Base-by-base conservation (phyloP, 2,113 vertebrate species). In the Trichechus manatus region DNA sequence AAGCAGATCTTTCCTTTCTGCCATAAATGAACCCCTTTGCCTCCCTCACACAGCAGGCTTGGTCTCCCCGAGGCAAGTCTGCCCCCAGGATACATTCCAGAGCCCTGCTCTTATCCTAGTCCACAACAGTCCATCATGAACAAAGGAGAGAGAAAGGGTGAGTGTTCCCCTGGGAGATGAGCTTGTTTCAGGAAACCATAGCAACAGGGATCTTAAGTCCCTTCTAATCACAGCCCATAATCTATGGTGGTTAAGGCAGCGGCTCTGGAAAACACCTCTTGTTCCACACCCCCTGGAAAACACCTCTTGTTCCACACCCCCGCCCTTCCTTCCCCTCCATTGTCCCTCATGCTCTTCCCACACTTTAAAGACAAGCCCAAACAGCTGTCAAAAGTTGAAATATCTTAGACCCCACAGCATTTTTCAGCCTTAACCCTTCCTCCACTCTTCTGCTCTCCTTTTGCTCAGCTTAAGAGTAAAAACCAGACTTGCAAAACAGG, bases 101-200 rank as follows among this genome's bases (percentile, higher is more conserved):
- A 74, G 53, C 85, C 33, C 53, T 13, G 29, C 36, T 68, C 25
- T 44, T n/a, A 23, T 47, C 85, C 61, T 9, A 25, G 29, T 27
- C n/a, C 44, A 72, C 59, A 56, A 47, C 22, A 31, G 63, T 39
- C 89, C 75, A 11, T 59, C 44, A 6, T 29, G 39, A 63, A 77
- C 79, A 68, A 63, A 53, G 56, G n/a, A 61, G 11, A 56, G 13
- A 77, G 61, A 79, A 93, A 91, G 81, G 66, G 25, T 8, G 61
- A 25, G 39, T 56, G 29, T 72, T 85, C 68, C 87, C 74, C 72
- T 77, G n/a, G 50, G 36, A 86, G 75, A 50, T 23, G 84, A 91
- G 87, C 31, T 86, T 53, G 20, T 74, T 92, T 87, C 61, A 79
- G 87, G 42, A 86, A 95, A 63, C 92, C 81, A 75, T 22, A 50